Evolutionary conservation across 2,888 invertebrate species (phyloP), one percentile per base, ranked within the genome.

Genomic region (Seira musarum): DNA sequence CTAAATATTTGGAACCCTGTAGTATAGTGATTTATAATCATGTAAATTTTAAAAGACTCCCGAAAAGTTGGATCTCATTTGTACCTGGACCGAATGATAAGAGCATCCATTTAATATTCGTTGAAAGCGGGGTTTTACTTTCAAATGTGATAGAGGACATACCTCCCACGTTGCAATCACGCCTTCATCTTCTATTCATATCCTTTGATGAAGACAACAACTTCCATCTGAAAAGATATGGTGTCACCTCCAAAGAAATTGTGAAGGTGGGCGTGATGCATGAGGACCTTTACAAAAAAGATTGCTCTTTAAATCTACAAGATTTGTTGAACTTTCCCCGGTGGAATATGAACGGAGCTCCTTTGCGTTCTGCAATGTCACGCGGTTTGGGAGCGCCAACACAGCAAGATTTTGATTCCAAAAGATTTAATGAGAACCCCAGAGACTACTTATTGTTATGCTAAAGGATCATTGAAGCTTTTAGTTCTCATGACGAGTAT

Each of bases 311-410:
- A n/a, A n/a, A n/a, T n/a, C 57, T 69, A 60, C 30, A 60, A 5
- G 25, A 15, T 17, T 17, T 69, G 6, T 3, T 69, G 25, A 53
- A 69, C 57, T 57, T 69, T 40, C 66, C 57, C 3, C 57, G 60
- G 25, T 22, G 30, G 35, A 66, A 74, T 57, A 60, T 74, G 8
- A 22, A 74, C 15, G 57, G 66, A 3, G 10, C 57, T 21, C 53
- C 66, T 13, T n/a, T 49, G 13, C 22, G n/a, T 17, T 15, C 64
- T 64, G 53, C 65, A 64, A 73, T 72, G 63, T 21, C 64, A 64
- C 53, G 30, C 13, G 10, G 8, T 19, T 19, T 69, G 25, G 57
- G n/a, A 69, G 19, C 30, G 0, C 57, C 19, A 1, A 57, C 24
- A 1, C 57, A 69, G 60, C 19, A 53, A 24, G 53, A 53, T 13